A percentile compares a stretch with the other conserved stretches of the same genome.
Evolutionary conservation across 2,888 invertebrate genomes (phyloP).

Genomic region (Diplolepis rosae): DNA sequence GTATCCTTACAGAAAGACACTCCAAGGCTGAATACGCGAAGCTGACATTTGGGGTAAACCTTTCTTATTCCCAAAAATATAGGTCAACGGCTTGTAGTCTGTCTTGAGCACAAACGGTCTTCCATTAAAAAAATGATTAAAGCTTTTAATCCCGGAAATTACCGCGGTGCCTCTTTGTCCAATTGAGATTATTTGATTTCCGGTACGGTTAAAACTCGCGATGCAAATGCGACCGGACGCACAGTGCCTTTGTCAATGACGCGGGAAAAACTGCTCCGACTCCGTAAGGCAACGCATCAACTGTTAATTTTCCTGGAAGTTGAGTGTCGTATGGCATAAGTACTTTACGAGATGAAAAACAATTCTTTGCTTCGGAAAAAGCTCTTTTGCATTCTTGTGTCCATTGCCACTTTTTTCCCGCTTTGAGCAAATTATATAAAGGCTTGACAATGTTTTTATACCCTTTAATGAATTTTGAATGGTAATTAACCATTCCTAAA

Average conservation of each 20-base stretch:
- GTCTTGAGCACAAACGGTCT: slow-evolving; percentile 57
- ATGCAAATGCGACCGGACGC: slow-evolving; percentile 49
- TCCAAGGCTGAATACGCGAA: slow-evolving; percentile 56
- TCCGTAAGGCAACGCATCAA: slow-evolving; percentile 68
- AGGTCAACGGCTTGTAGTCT: slow-evolving; percentile 66
- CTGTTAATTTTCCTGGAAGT: slow-evolving; percentile 58
- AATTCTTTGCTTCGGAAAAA: slow-evolving; percentile 47
- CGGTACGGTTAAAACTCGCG: slow-evolving; percentile 41
- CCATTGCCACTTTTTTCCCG: slow-evolving; percentile 54
- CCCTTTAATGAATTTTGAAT: slow-evolving; percentile 56
- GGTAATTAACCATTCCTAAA: slow-evolving; percentile 59
- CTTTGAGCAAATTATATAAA: slow-evolving; percentile 51
- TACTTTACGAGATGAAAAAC: slow-evolving; percentile 37
- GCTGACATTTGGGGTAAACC: slow-evolving; percentile 54
- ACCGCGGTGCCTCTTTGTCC: slow-evolving; percentile 54
- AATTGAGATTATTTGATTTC: slow-evolving; percentile 50
- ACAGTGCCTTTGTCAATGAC: slow-evolving; percentile 37
- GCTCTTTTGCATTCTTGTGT: slow-evolving; percentile 49
- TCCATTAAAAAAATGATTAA: slow-evolving; percentile 53
- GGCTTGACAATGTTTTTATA: slow-evolving; percentile 50
- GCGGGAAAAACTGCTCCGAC: slow-evolving; percentile 59
- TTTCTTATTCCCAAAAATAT: slow-evolving; percentile 55
- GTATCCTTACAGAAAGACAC: slow-evolving; percentile 58
- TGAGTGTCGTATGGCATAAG: slow-evolving; percentile 46
- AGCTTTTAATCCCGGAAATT: slow-evolving; percentile 51